Conservation (phyloP, 2,113 vertebrate species). For the Salvelinus fontinalis region DNA sequence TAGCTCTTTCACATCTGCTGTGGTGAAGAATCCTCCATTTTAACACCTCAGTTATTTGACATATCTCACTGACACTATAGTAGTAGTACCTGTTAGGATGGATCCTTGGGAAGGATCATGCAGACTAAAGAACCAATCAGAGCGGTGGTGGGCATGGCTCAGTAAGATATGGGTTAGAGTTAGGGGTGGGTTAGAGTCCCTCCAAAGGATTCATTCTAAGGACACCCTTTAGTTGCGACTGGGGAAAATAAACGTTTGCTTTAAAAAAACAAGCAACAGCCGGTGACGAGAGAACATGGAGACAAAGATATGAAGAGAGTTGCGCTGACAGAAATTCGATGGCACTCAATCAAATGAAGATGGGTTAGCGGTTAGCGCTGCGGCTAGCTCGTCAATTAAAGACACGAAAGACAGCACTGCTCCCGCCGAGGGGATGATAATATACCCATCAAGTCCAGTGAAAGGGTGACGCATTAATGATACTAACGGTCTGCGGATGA, state of each 20-base stretch:
- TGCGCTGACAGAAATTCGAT: not conserved
- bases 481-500: constrained; percentile 3
- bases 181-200: not conserved
- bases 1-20: not conserved
- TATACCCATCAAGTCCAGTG: constrained; percentile 35
- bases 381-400: constrained; percentile 40
- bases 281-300: not conserved
- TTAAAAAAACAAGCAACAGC: not conserved
- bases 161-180: not conserved
- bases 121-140: not conserved
- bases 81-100: not conserved
- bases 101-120: not conserved
- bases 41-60: constrained; percentile 13
- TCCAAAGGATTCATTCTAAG: too few relatives aligned
- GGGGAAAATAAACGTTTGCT: not conserved
- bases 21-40: not conserved
- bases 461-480: constrained; percentile 11
- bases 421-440: constrained; percentile 22
- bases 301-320: not conserved
- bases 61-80: not conserved
- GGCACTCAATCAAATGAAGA: constrained; percentile 1
- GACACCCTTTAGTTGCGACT: not conserved
- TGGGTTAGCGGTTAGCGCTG: not conserved
- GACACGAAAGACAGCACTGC: constrained; percentile 21
- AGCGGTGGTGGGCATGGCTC: not conserved